These are phyloP conservation scores for Drosophila anomalata DNA, from an alignment of 2,888 invertebrate genomes.

Conservation along the genomic window DNA sequence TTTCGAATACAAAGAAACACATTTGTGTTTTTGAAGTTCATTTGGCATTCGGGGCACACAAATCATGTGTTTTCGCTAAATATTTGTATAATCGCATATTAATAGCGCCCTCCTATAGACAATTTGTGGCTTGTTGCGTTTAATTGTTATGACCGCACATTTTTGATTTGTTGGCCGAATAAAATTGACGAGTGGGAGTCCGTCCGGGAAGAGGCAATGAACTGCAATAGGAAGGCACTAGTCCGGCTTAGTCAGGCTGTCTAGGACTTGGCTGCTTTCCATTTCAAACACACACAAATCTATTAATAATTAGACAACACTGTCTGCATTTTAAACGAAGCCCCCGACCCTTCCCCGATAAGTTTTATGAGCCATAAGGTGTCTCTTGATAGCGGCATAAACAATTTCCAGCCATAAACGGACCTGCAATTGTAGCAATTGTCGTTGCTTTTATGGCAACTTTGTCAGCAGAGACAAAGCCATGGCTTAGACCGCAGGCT, in stretches of 20 bases:
- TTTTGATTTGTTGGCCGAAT: constrained; percentile 18
- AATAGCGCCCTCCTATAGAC: constrained; percentile 77
- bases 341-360: background rate
- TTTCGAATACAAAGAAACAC: constrained; percentile 68
- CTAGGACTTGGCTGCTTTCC: constrained; percentile 45
- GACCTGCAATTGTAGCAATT: constrained; percentile 63
- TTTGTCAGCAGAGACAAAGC: constrained; percentile 57
- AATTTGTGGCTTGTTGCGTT: constrained; percentile 44
- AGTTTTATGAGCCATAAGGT: constrained; percentile 58
- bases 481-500: constrained; percentile 53
- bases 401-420: constrained; percentile 51
- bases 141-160: constrained; percentile 32
- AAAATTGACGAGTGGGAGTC: constrained; percentile 1
- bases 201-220: constrained; percentile 29
- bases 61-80: constrained; percentile 78
- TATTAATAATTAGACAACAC: constrained; percentile 76
- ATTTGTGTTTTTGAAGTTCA: constrained; percentile 46
- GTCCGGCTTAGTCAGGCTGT: constrained; percentile 10
- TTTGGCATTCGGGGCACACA: constrained; percentile 70
- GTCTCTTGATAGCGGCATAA: constrained; percentile 71
- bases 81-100: constrained; percentile 83
- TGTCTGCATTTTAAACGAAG: constrained; percentile 73
- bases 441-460: constrained; percentile 62
- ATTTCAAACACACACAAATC: constrained; percentile 57
- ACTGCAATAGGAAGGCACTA: no score